Evolutionary conservation across 92 coral and sea anemone genomes (phyloP).

Genomic region (Pocillopora grandis): DNA sequence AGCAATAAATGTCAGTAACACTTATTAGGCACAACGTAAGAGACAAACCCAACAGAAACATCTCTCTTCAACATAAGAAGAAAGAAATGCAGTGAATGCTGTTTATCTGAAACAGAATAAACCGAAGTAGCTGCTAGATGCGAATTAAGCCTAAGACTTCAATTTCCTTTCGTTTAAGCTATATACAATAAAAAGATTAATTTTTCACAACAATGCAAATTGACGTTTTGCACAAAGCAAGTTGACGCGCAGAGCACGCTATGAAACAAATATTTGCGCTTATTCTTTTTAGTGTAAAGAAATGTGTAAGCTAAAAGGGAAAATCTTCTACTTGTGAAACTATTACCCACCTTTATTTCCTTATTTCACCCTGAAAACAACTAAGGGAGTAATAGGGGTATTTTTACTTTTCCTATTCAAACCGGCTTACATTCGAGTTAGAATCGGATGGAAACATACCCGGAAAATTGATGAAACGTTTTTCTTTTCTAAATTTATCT

Average conservation of each 20-base stretch:
- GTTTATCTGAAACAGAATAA: not conserved
- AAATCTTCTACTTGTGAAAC: slow-evolving; percentile 19
- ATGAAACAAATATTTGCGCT: slow-evolving; percentile 24
- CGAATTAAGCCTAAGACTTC: not conserved
- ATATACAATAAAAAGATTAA: no score
- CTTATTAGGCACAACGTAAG: no score
- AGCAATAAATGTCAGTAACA: no score
- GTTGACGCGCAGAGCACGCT: not conserved
- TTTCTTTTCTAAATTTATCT: slow-evolving; percentile 23
- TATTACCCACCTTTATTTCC: not conserved
- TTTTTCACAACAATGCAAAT: not conserved
- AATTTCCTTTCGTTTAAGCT: not conserved
- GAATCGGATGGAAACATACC: not conserved
- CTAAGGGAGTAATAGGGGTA: not conserved
- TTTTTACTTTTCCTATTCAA: not conserved
- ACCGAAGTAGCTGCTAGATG: not conserved
- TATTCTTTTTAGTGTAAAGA: not conserved
- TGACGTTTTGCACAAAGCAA: slow-evolving; percentile 1
- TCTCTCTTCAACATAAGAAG: no score
- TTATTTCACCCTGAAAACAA: not conserved
- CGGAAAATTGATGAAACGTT: not conserved
- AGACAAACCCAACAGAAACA: no score
- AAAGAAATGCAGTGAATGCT: not conserved
- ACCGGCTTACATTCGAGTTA: not conserved
- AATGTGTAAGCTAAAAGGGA: not conserved